These are phyloP conservation scores for Myrmecobius fasciatus DNA, from an alignment of 2,113 vertebrate species.

Conservation along the genomic window DNA sequence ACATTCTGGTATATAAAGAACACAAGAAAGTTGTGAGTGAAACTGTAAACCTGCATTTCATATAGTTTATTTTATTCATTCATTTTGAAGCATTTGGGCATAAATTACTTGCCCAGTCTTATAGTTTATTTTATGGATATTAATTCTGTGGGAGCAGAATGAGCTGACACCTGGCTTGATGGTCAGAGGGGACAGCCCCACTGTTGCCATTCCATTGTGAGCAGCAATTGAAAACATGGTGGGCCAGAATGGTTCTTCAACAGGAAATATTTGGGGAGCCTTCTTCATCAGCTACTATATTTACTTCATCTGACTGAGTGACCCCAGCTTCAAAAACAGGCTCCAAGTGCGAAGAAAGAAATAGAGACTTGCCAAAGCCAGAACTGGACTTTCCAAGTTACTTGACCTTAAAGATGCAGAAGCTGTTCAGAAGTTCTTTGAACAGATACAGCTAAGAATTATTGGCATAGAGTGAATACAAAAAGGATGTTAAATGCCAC, in stretches of 20 bases:
- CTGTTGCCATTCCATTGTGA: too few relatives aligned
- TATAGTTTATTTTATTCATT: neutral
- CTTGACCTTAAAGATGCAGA: too few relatives aligned
- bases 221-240: neutral
- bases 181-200: too few relatives aligned
- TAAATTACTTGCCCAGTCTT: neutral
- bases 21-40: neutral
- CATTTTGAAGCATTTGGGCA: neutral
- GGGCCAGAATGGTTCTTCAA: neutral
- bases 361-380: too few relatives aligned
- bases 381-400: too few relatives aligned
- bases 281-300: neutral
- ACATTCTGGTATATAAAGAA: neutral
- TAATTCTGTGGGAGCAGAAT: neutral
- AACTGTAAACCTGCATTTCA: neutral
- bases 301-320: neutral
- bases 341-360: too few relatives aligned
- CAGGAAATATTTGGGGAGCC: too few relatives aligned
- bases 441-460: too few relatives aligned
- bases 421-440: too few relatives aligned
- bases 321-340: too few relatives aligned
- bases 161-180: neutral
- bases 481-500: too few relatives aligned
- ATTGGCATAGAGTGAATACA: too few relatives aligned
- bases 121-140: neutral